phyloP scores from a whole-genome alignment of 2,113 vertebrate species.

The Macrotus californicus region DNA sequence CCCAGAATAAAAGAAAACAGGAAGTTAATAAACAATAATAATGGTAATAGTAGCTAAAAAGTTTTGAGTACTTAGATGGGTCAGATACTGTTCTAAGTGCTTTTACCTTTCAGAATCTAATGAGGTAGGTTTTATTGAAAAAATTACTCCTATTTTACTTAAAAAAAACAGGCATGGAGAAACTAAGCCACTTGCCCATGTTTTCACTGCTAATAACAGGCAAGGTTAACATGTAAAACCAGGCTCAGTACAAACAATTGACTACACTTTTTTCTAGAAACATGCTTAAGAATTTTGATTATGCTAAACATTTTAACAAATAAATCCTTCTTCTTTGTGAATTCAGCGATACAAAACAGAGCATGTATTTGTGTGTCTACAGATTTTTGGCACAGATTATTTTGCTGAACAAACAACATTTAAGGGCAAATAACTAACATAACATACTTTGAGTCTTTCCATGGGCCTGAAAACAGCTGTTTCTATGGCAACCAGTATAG shows the following conservation, averaged over 20 bases:
- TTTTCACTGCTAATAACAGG: not conserved
- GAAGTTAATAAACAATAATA: not conserved
- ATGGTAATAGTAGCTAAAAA: not conserved
- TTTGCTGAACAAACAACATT: slow-evolving; percentile 50
- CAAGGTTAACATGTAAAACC: slow-evolving; percentile 11
- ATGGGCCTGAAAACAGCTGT: slow-evolving; percentile 5
- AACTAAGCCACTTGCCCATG: not conserved
- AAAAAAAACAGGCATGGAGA: not conserved
- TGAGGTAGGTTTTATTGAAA: not conserved
- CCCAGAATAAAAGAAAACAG: not conserved
- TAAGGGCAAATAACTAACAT: slow-evolving; percentile 43
- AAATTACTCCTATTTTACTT: not conserved
- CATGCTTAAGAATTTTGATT: slow-evolving; percentile 58
- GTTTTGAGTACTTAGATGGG: not conserved
- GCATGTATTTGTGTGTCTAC: slow-evolving; percentile 35
- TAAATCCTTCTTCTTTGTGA: slow-evolving; percentile 47
- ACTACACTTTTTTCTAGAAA: slow-evolving; percentile 31
- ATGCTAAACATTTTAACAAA: slow-evolving; percentile 61
- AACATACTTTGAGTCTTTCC: slow-evolving; percentile 38
- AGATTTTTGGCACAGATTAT: slow-evolving; percentile 50
- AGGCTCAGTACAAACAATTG: slow-evolving; percentile 45
- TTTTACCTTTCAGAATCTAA: not conserved
- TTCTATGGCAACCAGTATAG: slow-evolving; percentile 43
- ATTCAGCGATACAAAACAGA: slow-evolving; percentile 44
- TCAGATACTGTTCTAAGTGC: not conserved